These are phyloP conservation scores for Oscheius sp. DNA, from an alignment of 1,140 invertebrate species.

Conservation along the genomic window DNA sequence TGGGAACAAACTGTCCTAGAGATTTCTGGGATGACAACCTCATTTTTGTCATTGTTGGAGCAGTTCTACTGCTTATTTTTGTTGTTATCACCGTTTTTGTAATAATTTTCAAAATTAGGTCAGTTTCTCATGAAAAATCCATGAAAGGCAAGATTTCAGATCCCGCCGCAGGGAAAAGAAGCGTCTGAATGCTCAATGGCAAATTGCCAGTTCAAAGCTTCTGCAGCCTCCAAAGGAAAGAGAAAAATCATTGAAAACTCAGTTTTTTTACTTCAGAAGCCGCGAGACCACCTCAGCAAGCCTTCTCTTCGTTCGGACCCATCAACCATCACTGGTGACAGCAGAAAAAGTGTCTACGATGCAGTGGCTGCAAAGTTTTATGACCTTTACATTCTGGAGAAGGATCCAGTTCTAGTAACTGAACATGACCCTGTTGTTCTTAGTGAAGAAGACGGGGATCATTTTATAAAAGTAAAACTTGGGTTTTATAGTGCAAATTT, in stretches of 20 bases:
- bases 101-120: slow-evolving; percentile 13
- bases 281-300: slow-evolving; percentile 17
- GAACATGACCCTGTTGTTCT: slow-evolving; percentile 19
- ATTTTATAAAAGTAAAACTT: background rate
- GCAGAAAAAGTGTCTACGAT: background rate
- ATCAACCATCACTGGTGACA: slow-evolving; percentile 11
- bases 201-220: slow-evolving; percentile 5
- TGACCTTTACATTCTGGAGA: slow-evolving; percentile 15
- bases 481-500: background rate
- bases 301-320: slow-evolving; percentile 1
- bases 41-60: slow-evolving; percentile 16
- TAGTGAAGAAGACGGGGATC: slow-evolving; percentile 3
- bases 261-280: slow-evolving; percentile 45
- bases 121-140: too few relatives aligned
- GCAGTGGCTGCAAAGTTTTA: slow-evolving; percentile 2
- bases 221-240: slow-evolving; percentile 32
- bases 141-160: background rate
- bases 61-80: slow-evolving; percentile 6
- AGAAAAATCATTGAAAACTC: slow-evolving; percentile 33
- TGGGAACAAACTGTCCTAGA: slow-evolving; percentile 25
- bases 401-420: slow-evolving; percentile 44
- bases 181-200: background rate
- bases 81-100: background rate
- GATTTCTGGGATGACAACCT: slow-evolving; percentile 28
- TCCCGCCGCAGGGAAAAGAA: slow-evolving; percentile 7